Evolutionary conservation across 2,797 vertebrate species (phyloP).

Genomic region (Sebastes diaconus): DNA sequence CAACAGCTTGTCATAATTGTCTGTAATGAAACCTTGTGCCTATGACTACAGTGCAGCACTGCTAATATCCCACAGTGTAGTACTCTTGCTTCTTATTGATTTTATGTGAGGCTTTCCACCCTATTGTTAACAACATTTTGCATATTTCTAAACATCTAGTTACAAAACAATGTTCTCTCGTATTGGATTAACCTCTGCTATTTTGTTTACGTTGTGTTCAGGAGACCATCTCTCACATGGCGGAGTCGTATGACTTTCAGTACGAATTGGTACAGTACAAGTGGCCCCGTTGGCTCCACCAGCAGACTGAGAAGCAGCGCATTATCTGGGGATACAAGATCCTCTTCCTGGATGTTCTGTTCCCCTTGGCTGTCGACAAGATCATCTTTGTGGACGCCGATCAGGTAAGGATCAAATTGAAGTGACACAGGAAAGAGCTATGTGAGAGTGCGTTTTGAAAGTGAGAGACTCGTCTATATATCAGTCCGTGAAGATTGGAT

Average conservation of each 20-base stretch:
- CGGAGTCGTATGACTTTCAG: constrained; percentile 89
- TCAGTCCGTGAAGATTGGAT: constrained; percentile 29
- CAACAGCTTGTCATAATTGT: not conserved
- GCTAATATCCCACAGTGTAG: not conserved
- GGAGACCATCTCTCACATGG: constrained; percentile 95
- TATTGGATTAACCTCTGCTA: not conserved
- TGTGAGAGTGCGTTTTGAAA: not conserved
- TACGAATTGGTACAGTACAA: constrained; percentile 96
- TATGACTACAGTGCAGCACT: not conserved
- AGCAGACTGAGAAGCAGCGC: constrained; percentile 96
- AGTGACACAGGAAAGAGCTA: not conserved
- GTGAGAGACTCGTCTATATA: not conserved
- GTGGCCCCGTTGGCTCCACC: constrained; percentile 96
- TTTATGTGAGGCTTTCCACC: not conserved
- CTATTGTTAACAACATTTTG: no score
- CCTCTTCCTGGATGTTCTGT: constrained; percentile 97
- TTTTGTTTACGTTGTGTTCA: constrained; percentile 52
- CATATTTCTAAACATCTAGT: no score
- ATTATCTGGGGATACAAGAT: constrained; percentile 99
- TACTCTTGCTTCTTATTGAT: not conserved
- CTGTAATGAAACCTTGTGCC: not conserved
- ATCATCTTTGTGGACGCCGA: constrained; percentile 99
- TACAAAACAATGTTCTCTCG: not conserved
- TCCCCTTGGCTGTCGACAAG: constrained; percentile 95
- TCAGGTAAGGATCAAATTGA: constrained; percentile 83